Evolutionary conservation across 2,113 vertebrate species (phyloP), one percentile per base, ranked within the genome.

Genomic region (Otocyon megalotis): DNA sequence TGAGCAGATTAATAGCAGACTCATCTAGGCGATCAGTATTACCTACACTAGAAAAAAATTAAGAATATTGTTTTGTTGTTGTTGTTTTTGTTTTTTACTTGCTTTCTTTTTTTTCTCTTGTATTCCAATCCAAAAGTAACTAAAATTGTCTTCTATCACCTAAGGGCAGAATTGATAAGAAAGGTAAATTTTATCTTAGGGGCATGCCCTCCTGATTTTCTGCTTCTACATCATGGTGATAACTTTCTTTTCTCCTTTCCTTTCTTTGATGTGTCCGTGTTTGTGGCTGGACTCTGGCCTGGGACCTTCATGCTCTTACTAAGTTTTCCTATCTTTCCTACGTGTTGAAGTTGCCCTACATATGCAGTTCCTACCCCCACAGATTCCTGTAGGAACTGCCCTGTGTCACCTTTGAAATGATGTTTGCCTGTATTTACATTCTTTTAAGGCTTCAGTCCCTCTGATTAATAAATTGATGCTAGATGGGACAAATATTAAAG

Each of bases 391-490:
- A 72, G 50, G 43, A 81, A 69, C 17, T 53, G 6, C 37, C 2
- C 17, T 79, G 16, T 35, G 26, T 85, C 24, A 86, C 7, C 19
- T 88, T 76, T 54, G 11, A 84, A 69, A 81, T 72, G 15, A 43
- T 8, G 7, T 88, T 92, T 88, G 15, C 30, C 20, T 83, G 2
- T 67, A 50, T 24, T 24, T 12, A 65, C 3, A 14, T 28, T 62
- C 32, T 15, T 72, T 79, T 32, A 69, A n/a, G 3, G 3, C 3
- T 58, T 79, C 11, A 90, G 2, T 80, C 5, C 8, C 24, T 96
- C 35, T 93, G 63, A 81, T 80, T 87, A 91, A 88, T 54, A 83
- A 86, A 82, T 14, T 58, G 24, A 90, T 88, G 28, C 20, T 67
- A 37, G 8, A 19, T 58, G 48, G 19, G 16, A 53, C 69, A 79